Base-by-base conservation (phyloP, 2,888 invertebrate species). In the Sinotaia quadrata region DNA sequence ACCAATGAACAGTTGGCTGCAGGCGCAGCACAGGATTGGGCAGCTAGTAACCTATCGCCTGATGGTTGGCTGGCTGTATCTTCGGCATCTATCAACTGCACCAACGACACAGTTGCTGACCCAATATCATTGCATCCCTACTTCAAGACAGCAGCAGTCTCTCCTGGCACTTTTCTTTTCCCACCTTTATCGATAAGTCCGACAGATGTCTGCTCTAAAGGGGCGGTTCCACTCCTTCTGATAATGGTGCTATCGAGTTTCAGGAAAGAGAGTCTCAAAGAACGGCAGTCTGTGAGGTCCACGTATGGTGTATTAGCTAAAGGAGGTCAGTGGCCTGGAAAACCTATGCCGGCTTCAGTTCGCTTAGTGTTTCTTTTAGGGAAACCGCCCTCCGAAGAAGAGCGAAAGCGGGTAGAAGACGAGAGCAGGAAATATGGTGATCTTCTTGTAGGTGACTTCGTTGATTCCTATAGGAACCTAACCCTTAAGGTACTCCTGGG, bases 391-490 rank as follows among this genome's bases (percentile, higher is more conserved):
- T 24, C 44, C 2, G 18, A 1, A 1, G n/a, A 58, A 2, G 33
- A 47, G 3, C 49, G 33, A n/a, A 29, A 31, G n/a, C 12, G 27
- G 31, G 34, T 69, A 5, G n/a, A 37, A 10, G n/a, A 18, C 2
- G 69, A 72, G 60, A 59, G 58, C 4, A 29, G 36, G 2, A 49
- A 52, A 44, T 49, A 49, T 15, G 62, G 59, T 5, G 72, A 72
- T 27, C 24, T 72, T 21, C 54, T 72, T 15, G 44, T 69, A 44
- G 67, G 37, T 0, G 69, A 69, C 34, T 72, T 72, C 24, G 21
- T 36, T 10, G 72, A 72, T 29, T 52, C 66, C 10, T 72, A 72
- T 41, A 34, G 36, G 15, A 72, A 72, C 47, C 63, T 72, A 49
- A 67, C 62, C n/a, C 34, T 63, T 29, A 72, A 72, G 54, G 58